Evolutionary conservation across 53 echinoderm and acorn worm species (phyloP).

Genomic region (Stichopus horrens): DNA sequence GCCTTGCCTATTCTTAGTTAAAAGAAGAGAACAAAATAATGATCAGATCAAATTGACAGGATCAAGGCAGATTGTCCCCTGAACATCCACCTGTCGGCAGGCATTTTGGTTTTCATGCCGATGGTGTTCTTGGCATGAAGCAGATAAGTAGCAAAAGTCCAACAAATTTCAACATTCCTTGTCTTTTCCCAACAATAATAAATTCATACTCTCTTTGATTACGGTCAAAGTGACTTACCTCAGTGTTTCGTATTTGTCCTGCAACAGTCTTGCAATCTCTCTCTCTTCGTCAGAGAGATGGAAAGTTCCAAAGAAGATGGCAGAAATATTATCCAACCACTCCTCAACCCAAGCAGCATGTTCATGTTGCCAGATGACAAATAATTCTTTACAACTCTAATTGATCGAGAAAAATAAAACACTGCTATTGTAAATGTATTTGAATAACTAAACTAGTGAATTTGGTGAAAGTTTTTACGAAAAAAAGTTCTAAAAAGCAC

Average conservation of each 20-base stretch:
- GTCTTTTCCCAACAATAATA: neutral
- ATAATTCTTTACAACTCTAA: constrained; percentile 69
- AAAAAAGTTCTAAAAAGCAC: neutral
- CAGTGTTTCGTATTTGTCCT: constrained; percentile 88
- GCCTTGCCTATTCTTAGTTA: no score
- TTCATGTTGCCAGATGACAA: constrained; percentile 77
- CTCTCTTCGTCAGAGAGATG: constrained; percentile 78
- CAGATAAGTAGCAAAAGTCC: neutral
- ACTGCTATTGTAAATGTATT: no score
- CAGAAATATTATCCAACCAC: constrained; percentile 85
- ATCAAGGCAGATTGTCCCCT: no score
- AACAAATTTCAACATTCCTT: neutral
- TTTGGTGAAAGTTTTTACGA: neutral
- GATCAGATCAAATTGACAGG: no score
- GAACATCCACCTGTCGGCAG: no score
- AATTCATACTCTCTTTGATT: neutral
- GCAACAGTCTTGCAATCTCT: constrained; percentile 71
- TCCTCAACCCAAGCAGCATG: constrained; percentile 75
- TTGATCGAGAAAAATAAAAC: neutral
- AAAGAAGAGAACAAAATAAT: no score
- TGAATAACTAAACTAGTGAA: neutral
- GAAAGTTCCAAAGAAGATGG: constrained; percentile 85
- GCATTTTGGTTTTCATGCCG: no score
- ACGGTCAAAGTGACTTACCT: constrained; percentile 53
- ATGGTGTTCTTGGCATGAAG: no score